phyloP scores from a whole-genome alignment of 2,113 vertebrate species.

The Varanus salvator region DNA sequence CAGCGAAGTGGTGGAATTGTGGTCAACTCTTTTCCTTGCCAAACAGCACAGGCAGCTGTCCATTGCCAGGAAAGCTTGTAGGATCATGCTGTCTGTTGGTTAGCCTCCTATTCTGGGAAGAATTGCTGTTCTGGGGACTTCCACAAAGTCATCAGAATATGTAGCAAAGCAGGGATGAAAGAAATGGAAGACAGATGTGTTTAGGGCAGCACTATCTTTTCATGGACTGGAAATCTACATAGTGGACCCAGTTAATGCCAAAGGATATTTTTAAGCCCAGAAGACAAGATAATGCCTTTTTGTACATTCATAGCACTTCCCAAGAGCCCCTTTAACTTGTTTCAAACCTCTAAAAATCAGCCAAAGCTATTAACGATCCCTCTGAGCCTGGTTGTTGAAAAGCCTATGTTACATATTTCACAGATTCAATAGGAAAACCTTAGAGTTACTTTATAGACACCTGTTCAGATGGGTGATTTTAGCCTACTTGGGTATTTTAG shows the following conservation, averaged over 20 bases:
- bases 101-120: neutral
- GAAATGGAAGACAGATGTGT: constrained; percentile 15
- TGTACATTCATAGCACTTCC: neutral
- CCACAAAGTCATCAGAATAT: constrained; percentile 27
- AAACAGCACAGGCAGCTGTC: neutral
- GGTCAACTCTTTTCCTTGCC: neutral
- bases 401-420: constrained; percentile 60
- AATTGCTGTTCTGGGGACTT: neutral
- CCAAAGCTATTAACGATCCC: constrained; percentile 35
- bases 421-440: constrained; percentile 69
- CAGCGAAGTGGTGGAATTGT: neutral
- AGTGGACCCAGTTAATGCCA: neutral
- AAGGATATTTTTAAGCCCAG: neutral
- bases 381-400: constrained; percentile 61
- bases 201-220: neutral
- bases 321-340: constrained; percentile 37
- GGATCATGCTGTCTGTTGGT: neutral
- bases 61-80: neutral
- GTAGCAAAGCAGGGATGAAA: neutral
- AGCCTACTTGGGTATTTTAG: constrained; percentile 61
- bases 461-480: constrained; percentile 70
- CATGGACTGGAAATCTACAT: constrained; percentile 20
- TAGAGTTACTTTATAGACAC: constrained; percentile 55
- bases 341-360: constrained; percentile 53
- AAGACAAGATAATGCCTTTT: neutral